Percentiles rank a stretch among this genome's conserved stretches.
These are phyloP conservation scores for Chaetophractus vellerosus DNA, from an alignment of 2,797 vertebrate genomes.

Conservation along the genomic window DNA sequence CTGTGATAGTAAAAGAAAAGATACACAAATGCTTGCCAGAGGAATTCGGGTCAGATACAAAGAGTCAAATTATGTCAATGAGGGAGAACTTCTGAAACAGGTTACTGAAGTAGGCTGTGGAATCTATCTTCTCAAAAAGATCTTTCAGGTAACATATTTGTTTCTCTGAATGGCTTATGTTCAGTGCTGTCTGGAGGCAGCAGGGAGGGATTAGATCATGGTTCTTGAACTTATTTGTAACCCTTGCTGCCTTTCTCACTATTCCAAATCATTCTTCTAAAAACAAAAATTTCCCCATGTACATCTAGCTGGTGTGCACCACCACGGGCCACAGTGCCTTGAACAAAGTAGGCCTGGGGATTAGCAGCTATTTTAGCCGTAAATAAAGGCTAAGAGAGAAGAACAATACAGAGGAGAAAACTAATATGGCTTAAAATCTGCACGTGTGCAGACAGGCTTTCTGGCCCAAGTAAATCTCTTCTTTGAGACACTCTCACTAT, in stretches of 20 bases:
- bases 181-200: background rate
- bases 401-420: background rate
- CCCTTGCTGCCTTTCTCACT: conserved; percentile 12
- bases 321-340: background rate
- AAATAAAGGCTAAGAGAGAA: background rate
- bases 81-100: conserved; percentile 37
- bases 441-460: background rate
- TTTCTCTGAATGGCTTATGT: conserved; percentile 55
- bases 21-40: background rate
- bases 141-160: background rate
- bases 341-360: background rate
- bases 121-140: conserved; percentile 20
- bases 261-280: background rate
- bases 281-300: background rate
- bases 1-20: conserved; percentile 61
- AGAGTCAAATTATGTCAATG: conserved; percentile 53
- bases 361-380: background rate
- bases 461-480: background rate
- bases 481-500: background rate
- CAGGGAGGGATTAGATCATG: conserved; percentile 44
- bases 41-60: conserved; percentile 47
- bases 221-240: conserved; percentile 13
- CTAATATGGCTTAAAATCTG: background rate
- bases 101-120: background rate
- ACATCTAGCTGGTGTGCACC: background rate